phyloP scores from a whole-genome alignment of 2,888 invertebrate species.

The Mythimna impura region DNA sequence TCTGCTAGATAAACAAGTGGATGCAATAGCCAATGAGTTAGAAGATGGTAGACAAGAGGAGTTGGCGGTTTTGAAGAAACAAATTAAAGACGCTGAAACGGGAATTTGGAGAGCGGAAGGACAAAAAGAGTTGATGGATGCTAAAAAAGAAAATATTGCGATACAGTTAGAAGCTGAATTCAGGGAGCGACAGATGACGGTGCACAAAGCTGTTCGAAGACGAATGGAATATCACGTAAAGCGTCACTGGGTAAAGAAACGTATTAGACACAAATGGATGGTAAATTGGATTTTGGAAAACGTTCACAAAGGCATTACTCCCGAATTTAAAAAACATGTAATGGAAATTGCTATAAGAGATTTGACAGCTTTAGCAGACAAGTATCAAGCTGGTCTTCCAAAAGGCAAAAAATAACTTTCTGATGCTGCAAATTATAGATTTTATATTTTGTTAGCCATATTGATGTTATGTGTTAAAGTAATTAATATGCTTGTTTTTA shows the following conservation, averaged over 20 bases:
- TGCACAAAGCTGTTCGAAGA: constrained; percentile 91
- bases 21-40: constrained; percentile 89
- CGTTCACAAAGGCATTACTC: constrained; percentile 94
- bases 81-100: constrained; percentile 92
- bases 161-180: constrained; percentile 98
- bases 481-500: constrained; percentile 40
- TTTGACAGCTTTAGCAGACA: constrained; percentile 92
- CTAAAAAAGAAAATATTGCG: constrained; percentile 97
- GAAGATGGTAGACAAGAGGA: constrained; percentile 89
- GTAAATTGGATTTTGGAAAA: constrained; percentile 96
- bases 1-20: constrained; percentile 92
- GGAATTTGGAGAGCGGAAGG: constrained; percentile 94
- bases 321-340: constrained; percentile 96
- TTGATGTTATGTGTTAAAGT: constrained; percentile 6
- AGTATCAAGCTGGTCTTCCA: constrained; percentile 26
- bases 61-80: constrained; percentile 82
- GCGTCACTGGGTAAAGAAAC: constrained; percentile 93
- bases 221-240: constrained; percentile 97
- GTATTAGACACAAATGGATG: constrained; percentile 97
- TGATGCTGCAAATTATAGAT: not conserved
- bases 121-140: constrained; percentile 93
- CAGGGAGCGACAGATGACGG: constrained; percentile 90
- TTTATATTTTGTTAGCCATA: not conserved
- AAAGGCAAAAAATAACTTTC: constrained; percentile 30
- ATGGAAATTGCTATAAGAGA: constrained; percentile 96